Base-by-base conservation (phyloP, 1,140 invertebrate species). In the Aphaenogaster rudis region DNA sequence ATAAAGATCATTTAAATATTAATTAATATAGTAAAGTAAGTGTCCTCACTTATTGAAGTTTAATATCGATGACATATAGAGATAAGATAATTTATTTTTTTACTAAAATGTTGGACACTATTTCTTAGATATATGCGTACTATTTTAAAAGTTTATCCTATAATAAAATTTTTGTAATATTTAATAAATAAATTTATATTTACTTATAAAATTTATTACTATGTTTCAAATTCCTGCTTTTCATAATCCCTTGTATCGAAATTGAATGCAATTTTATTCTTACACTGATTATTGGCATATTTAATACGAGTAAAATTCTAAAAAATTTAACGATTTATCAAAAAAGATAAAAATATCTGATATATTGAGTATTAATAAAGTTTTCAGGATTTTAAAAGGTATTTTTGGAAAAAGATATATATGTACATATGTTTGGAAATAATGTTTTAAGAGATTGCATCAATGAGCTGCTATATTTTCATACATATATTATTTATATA, bases 41-140 rank as follows among this genome's bases (percentile, higher is more conserved):
- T 13, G 5, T 7, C 4, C 6, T 85, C 39, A 72, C 15, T 74
- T 61, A 82, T 61, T 74, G 39, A 74, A 78, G 21, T 39, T 15
- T 59, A 33, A 66, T 21, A 54, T 66, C 17, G 13, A 67, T 50
- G 59, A 33, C 33, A 50, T 42, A 67, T 9, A 71, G 72, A n/a
- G 15, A 54, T 59, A 54, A 86, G 52, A 81, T 86, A 71, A 86
- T 33, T 82, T 86, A 86, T 86, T 86, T 86, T 86, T 82, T 52
- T 82, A 74, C 33, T 39, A 81, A 71, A 59, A 45, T 33, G 21
- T 78, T 63, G 36, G 21, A 78, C 13, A 48, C n/a, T 78, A 61
- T 4, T 36, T 13, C 13, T 21, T 17, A 61, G 7, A 81, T 81
- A 48, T 7, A 74, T 17, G 21, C 8, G 13, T 7, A 50, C 17